These are phyloP conservation scores for Trachymyrmex septentrionalis DNA, from an alignment of 1,140 invertebrate genomes.

Conservation along the genomic window DNA sequence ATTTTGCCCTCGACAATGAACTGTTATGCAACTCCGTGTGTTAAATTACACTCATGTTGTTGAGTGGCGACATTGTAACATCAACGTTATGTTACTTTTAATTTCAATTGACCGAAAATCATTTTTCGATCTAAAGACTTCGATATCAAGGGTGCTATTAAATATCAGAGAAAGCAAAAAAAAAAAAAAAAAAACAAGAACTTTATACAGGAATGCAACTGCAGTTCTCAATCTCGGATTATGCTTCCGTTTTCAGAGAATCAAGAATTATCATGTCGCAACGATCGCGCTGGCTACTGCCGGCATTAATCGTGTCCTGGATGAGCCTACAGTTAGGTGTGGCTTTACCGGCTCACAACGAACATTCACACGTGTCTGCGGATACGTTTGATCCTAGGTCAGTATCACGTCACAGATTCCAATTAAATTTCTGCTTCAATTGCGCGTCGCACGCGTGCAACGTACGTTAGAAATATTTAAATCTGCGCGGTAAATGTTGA, in stretches of 20 bases:
- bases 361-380: constrained; percentile 77
- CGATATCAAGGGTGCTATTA: background rate
- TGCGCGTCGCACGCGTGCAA: background rate
- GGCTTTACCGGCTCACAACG: constrained; percentile 72
- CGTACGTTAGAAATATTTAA: background rate
- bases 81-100: too few relatives aligned
- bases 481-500: background rate
- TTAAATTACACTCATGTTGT: too few relatives aligned
- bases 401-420: constrained; percentile 56
- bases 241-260: constrained; percentile 47
- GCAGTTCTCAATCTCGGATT: background rate
- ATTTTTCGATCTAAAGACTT: background rate
- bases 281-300: constrained; percentile 76
- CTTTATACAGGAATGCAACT: background rate
- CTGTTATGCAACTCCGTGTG: too few relatives aligned
- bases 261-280: constrained; percentile 72
- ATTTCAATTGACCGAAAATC: background rate
- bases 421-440: background rate
- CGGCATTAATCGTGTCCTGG: constrained; percentile 76
- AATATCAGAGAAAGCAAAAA: background rate
- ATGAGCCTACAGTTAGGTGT: constrained; percentile 69
- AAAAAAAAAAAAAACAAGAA: background rate
- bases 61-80: too few relatives aligned
- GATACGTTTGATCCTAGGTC: constrained; percentile 84
- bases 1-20: too few relatives aligned